A percentile compares a stretch with the other conserved stretches of the same genome.
Conservation (phyloP, 2,113 vertebrate genomes). For the Fukomys damarensis region DNA sequence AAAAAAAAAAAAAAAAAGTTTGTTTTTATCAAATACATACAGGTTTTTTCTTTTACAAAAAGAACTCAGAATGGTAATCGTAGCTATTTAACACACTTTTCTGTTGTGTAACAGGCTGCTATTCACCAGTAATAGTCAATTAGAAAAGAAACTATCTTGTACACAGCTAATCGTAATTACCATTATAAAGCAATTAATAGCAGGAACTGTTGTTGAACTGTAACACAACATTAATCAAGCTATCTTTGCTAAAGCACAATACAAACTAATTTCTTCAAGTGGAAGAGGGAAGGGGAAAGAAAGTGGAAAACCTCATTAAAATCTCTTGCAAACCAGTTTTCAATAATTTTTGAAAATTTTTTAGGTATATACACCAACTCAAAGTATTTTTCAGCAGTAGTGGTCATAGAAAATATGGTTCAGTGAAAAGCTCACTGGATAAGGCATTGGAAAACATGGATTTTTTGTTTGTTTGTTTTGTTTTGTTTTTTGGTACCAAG, state of each 20-base stretch:
- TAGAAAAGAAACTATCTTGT: slow-evolving; percentile 75
- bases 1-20: neutral
- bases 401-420: neutral
- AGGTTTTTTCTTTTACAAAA: neutral
- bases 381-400: neutral
- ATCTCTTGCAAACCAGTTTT: neutral
- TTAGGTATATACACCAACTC: neutral
- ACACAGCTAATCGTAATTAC: slow-evolving; percentile 64
- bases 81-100: slow-evolving; percentile 68
- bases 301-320: neutral
- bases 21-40: slow-evolving; percentile 56
- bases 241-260: slow-evolving; percentile 39
- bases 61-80: slow-evolving; percentile 57
- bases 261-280: slow-evolving; percentile 32
- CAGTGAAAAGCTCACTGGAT: neutral
- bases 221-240: slow-evolving; percentile 49
- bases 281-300: neutral
- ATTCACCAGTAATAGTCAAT: slow-evolving; percentile 76
- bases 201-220: slow-evolving; percentile 23
- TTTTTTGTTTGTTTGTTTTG: too few relatives aligned
- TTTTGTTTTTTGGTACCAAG: too few relatives aligned
- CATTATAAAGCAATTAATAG: slow-evolving; percentile 77
- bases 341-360: slow-evolving; percentile 29
- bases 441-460: neutral
- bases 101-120: slow-evolving; percentile 76